Evolutionary conservation across 2,113 vertebrate species (phyloP).

Genomic region (Menura novaehollandiae): DNA sequence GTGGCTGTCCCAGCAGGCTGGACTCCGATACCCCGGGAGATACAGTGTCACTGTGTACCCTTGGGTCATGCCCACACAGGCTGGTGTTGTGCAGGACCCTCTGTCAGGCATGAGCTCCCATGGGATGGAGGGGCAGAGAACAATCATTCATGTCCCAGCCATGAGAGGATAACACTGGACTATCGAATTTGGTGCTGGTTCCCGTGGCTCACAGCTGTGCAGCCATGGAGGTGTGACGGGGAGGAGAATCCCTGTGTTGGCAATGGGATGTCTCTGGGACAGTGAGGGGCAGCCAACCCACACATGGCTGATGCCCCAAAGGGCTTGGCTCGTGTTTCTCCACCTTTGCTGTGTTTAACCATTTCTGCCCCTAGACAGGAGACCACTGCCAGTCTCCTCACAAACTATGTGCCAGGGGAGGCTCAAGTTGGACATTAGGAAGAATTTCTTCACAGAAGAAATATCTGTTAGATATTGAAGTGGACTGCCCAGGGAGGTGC

Average conservation of each 20-base stretch:
- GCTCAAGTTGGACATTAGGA: neutral
- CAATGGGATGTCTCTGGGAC: neutral
- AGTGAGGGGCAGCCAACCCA: neutral
- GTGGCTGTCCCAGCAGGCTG: constrained; percentile 14
- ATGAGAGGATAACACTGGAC: neutral
- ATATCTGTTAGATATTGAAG: neutral
- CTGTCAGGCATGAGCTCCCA: neutral
- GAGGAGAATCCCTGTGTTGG: neutral
- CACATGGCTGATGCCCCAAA: neutral
- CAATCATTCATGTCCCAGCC: neutral
- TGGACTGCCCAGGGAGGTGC: neutral
- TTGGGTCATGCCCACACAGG: neutral
- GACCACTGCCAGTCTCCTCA: neutral
- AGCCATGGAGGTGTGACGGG: neutral
- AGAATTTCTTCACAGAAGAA: neutral
- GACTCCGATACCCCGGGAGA: neutral
- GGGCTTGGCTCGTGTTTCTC: neutral
- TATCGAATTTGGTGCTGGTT: neutral
- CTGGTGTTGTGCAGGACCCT: neutral
- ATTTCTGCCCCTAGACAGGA: neutral
- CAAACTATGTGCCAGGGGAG: neutral
- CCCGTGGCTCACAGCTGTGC: neutral
- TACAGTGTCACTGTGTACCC: neutral
- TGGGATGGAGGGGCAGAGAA: neutral
- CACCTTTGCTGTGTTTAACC: neutral